Percentiles rank a stretch among this genome's conserved stretches.
Evolutionary conservation across 2,797 vertebrate genomes (phyloP).

Genomic region (Protosalanx chinensis): DNA sequence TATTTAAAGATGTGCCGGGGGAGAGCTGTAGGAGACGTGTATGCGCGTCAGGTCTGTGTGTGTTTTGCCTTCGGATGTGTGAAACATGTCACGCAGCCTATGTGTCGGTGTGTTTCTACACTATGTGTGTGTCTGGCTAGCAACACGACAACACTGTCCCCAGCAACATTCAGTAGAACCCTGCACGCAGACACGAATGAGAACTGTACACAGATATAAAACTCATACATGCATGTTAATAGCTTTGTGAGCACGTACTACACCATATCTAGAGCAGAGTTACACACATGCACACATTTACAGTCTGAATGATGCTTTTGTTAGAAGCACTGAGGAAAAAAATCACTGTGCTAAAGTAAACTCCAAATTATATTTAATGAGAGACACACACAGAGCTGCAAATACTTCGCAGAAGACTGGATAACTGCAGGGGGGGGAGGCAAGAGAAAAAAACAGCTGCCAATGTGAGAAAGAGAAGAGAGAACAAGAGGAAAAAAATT

Average conservation of each 20-base stretch:
- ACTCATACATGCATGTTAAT: neutral
- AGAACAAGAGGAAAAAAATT: constrained; percentile 19
- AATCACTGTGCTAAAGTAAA: neutral
- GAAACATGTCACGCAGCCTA: neutral
- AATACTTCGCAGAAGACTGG: neutral
- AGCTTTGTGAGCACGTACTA: neutral
- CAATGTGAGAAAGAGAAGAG: constrained; percentile 38
- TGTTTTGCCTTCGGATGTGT: constrained; percentile 24
- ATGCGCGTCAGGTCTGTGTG: constrained; percentile 22
- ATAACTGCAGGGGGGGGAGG: neutral
- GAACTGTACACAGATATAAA: neutral
- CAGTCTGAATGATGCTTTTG: neutral
- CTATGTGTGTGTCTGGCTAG: constrained; percentile 22
- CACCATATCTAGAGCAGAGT: neutral
- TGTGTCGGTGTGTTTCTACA: neutral
- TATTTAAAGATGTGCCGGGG: constrained; percentile 76
- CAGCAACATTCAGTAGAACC: constrained; percentile 34
- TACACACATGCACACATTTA: constrained; percentile 4
- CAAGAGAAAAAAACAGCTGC: neutral
- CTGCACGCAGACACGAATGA: constrained; percentile 22
- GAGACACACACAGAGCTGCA: neutral
- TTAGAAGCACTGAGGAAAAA: neutral
- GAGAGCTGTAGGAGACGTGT: constrained; percentile 59
- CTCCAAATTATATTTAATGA: neutral
- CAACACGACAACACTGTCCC: constrained; percentile 34